phyloP scores from a whole-genome alignment of 1,140 invertebrate species.

The Lasaia peninsularis region DNA sequence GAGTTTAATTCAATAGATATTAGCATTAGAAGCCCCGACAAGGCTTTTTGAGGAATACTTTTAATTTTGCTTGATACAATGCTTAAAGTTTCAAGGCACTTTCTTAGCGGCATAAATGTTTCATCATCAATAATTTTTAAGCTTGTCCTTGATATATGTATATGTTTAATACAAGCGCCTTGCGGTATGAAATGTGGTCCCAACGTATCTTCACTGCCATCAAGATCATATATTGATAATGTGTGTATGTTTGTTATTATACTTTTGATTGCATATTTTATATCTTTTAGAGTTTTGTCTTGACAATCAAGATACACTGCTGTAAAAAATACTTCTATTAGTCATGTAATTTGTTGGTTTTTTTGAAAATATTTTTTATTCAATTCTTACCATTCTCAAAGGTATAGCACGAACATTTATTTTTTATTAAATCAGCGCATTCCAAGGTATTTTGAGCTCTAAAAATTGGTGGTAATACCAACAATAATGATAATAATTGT shows the following conservation, averaged over 20 bases:
- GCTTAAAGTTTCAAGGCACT: conserved; percentile 87
- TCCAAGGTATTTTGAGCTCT: conserved; percentile 71
- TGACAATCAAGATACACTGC: conserved; percentile 67
- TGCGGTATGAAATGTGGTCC: conserved; percentile 69
- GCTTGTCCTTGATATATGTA: conserved; percentile 90
- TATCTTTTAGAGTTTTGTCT: conserved; percentile 53
- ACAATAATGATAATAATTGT: conserved; percentile 63
- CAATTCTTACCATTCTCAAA: conserved; percentile 62
- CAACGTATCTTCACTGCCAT: conserved; percentile 60
- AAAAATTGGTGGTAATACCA: conserved; percentile 59
- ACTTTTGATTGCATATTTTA: conserved; percentile 63
- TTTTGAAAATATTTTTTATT: neutral
- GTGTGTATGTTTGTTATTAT: conserved; percentile 53
- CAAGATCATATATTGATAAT: conserved; percentile 61
- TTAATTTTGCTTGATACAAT: conserved; percentile 88
- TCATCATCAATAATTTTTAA: conserved; percentile 86
- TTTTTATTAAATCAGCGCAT: conserved; percentile 53
- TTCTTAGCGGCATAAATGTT: conserved; percentile 84
- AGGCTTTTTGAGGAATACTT: conserved; percentile 88
- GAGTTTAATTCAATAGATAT: conserved; percentile 89
- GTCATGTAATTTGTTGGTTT: neutral
- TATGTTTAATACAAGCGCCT: conserved; percentile 85
- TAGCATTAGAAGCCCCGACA: conserved; percentile 84
- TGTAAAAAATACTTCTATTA: conserved; percentile 36
- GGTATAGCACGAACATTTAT: conserved; percentile 68